Base-by-base conservation (phyloP, 2,797 vertebrate species). In the Bucorvus abyssinicus region DNA sequence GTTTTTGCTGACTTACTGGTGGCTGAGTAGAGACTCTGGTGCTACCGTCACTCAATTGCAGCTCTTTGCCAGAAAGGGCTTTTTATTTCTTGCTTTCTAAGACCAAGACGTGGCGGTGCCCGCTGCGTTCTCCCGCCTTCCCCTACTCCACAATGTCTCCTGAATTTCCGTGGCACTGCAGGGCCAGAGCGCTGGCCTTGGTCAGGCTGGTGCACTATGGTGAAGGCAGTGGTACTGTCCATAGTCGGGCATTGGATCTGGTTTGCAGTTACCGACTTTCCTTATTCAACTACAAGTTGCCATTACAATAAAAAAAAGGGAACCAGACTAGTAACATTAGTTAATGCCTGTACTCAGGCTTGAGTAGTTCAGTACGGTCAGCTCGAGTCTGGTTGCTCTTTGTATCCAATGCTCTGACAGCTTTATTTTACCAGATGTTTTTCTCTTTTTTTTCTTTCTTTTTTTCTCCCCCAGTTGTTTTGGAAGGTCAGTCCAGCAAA, bases 401-500 rank as follows among this genome's bases (percentile, higher is more conserved):
- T 78, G 18, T 86, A n/a, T 71, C 24, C 23, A 47, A 55, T 38
- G 24, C 30, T 84, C 36, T 22, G 22, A 67, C 16, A 38, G 10
- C 38, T 80, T 81, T 69, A 45, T 91, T 80, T 94, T 69, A 92
- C 22, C 17, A 29, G 50, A 74, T 40, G 17, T 84, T 24, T 88
- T 3, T 49, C 10, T 60, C 5, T 71, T 53, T 42, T 27, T 26
- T 24, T 49, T 12, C 20, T 22, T 22, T 47, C 19, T 67, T 79
- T 12, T 30, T 49, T 65, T 40, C 9, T 18, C 10, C 4, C 9
- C 47, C 69, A 99, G 98, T 97, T 89, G 96, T 98, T 55, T 85
- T 99, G 91, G 98, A 99, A 96, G 97, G 97, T 67, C 98, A 98
- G 7, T 98, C 98, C 64, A 98, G 94, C 95, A 98, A 97, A 67